These are phyloP conservation scores for Romanomermis culicivorax DNA, from an alignment of 2,888 invertebrate species.

Conservation along the genomic window DNA sequence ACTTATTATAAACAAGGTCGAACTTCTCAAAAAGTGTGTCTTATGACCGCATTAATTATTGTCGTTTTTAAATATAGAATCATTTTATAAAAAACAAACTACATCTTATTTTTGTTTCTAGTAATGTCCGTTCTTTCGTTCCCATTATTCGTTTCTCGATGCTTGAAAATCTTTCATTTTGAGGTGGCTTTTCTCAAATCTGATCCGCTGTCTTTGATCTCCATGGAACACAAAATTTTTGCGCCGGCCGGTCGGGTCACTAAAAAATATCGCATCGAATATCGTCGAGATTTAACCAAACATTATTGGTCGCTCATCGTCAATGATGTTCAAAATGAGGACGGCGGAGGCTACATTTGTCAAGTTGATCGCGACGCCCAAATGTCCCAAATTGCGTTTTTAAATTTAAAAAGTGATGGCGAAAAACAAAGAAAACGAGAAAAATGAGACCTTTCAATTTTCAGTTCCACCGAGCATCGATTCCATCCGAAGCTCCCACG, in stretches of 20 bases:
- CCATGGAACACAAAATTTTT: slow-evolving; percentile 25
- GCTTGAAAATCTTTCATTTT: slow-evolving; percentile 25
- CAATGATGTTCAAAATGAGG: slow-evolving; percentile 63
- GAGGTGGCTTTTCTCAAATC: slow-evolving; percentile 77
- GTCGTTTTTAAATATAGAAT: too few relatives aligned
- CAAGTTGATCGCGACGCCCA: slow-evolving; percentile 27
- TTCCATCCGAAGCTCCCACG: slow-evolving; percentile 69
- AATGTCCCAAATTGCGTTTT: slow-evolving; percentile 17
- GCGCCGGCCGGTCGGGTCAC: background rate
- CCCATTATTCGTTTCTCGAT: too few relatives aligned
- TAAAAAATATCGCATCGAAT: slow-evolving; percentile 22
- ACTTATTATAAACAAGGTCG: too few relatives aligned
- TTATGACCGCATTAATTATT: too few relatives aligned
- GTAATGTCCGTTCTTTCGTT: too few relatives aligned
- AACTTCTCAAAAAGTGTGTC: too few relatives aligned
- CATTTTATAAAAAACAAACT: too few relatives aligned
- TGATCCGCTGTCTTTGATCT: slow-evolving; percentile 73
- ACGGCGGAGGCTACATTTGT: slow-evolving; percentile 71
- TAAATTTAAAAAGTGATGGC: slow-evolving; percentile 21
- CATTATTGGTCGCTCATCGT: slow-evolving; percentile 80
- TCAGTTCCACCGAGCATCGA: slow-evolving; percentile 80
- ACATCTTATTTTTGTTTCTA: too few relatives aligned
- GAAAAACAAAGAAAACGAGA: background rate
- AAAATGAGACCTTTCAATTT: background rate
- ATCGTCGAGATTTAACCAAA: slow-evolving; percentile 39